phyloP scores from a whole-genome alignment of 2,113 vertebrate species.

The Hyperoodon ampullatus region DNA sequence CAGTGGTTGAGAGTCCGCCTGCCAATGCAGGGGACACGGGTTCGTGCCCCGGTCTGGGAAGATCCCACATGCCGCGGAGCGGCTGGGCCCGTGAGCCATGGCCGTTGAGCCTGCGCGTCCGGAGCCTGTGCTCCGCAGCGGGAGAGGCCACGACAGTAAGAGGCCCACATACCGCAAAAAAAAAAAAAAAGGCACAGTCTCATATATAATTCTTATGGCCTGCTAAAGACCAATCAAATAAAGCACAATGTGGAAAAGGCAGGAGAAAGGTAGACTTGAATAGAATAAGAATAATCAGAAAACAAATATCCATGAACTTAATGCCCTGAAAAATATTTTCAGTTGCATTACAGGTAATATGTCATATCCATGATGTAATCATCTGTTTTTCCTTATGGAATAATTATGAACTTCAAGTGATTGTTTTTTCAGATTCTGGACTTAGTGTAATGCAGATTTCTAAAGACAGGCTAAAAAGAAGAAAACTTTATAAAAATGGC shows the following conservation, averaged over 20 bases:
- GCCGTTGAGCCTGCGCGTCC: too few species aligned
- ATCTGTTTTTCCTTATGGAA: slow-evolving; percentile 66
- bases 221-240: slow-evolving; percentile 43
- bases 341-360: slow-evolving; percentile 48
- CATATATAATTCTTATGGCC: background rate
- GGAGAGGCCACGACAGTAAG: too few species aligned
- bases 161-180: too few species aligned
- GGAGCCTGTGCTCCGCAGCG: too few species aligned
- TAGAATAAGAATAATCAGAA: slow-evolving; percentile 17
- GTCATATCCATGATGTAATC: slow-evolving; percentile 53
- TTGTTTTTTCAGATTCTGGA: background rate
- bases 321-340: slow-evolving; percentile 1
- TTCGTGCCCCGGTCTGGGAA: too few species aligned
- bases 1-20: too few species aligned
- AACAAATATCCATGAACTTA: slow-evolving; percentile 37
- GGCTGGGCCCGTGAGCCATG: too few species aligned
- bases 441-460: background rate
- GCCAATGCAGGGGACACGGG: too few species aligned
- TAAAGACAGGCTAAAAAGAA: slow-evolving; percentile 3
- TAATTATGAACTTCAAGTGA: slow-evolving; percentile 74
- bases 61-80: too few species aligned
- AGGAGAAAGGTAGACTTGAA: background rate
- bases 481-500: background rate
- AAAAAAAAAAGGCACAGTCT: background rate
- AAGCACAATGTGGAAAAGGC: background rate